Evolutionary conservation across 2,888 invertebrate species (phyloP), one percentile per base, ranked within the genome.

Genomic region (Yponomeuta sedellus): DNA sequence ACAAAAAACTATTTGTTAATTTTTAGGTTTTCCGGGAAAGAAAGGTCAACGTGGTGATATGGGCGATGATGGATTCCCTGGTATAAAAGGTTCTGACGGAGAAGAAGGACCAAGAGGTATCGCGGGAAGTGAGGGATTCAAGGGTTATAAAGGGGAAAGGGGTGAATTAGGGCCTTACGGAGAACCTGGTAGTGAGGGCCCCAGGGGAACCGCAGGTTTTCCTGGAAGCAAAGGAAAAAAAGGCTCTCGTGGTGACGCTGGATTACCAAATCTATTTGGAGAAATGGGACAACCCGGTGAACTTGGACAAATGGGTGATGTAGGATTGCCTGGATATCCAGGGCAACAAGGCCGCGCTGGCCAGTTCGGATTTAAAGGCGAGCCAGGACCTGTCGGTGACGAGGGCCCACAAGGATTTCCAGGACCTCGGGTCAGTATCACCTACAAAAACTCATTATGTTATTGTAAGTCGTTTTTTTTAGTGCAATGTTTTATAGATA

Each of bases 161-260:
- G 96, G 96, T 58, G 91, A 92, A 68, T 78, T 82, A 57, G 95
- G 97, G 19, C 92, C 92, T 0, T 86, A 81, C 56, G 97, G 97
- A 64, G 78, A 81, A 4, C 82, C 92, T 6, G 96, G 96, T 44
- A 74, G 76, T 11, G 75, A 66, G 65, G 90, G 90, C 22, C 44
- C 62, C 66, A 70, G 3, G 28, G 97, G 97, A 11, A 77, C 86
- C 0, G 92, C 92, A 74, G 96, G 96, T 8, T 88, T 91, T 67
- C 86, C 92, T 0, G 96, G 96, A n/a, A 67, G 66, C 58, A 94
- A 74, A 92, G 95, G 72, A 68, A 80, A 70, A 76, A 92, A 83
- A 88, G 94, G 80, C 71, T 85, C 67, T 70, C 86, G 81, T 85
- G 95, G 90, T 66, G 80, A 84, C 39, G 69, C 77, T 20, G 94